Conservation (phyloP, 2,113 vertebrate genomes). For the Gnathonemus echidnorhynchus region DNA sequence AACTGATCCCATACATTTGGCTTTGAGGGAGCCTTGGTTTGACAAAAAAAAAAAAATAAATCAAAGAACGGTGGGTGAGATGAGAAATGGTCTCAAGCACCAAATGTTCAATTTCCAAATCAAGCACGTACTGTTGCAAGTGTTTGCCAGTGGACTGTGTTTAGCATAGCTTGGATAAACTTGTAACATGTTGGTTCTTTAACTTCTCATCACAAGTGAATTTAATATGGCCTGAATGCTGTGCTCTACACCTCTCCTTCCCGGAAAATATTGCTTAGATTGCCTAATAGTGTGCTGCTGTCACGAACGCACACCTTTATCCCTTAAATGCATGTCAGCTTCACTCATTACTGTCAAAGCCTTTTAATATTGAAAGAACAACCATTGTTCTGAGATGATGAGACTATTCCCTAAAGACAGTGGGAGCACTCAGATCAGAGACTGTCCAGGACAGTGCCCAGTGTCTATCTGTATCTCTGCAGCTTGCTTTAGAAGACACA, state of each 20-base stretch:
- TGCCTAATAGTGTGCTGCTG: not conserved
- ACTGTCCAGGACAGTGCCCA: constrained; percentile 29
- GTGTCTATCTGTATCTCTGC: constrained; percentile 46
- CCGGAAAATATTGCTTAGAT: constrained; percentile 5
- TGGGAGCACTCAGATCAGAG: constrained; percentile 35
- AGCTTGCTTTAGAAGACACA: constrained; percentile 31
- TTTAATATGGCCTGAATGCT: constrained; percentile 13
- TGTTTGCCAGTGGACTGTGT: not conserved
- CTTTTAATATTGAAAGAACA: constrained; percentile 42
- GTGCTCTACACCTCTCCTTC: not conserved
- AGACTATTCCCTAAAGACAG: constrained; percentile 32
- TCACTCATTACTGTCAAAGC: constrained; percentile 57
- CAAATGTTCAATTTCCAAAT: not conserved
- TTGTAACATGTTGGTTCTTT: not conserved
- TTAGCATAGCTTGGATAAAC: not conserved
- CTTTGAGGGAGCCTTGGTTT: not conserved
- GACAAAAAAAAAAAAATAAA: not conserved
- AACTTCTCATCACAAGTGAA: not conserved
- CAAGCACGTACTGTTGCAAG: not conserved
- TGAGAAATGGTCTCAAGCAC: not conserved
- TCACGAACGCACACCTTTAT: constrained; percentile 47
- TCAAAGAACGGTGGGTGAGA: not conserved
- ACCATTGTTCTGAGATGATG: constrained; percentile 39
- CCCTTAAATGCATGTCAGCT: constrained; percentile 37
- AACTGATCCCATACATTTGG: constrained; percentile 19